Evolutionary conservation across 2,797 vertebrate genomes (phyloP).

Genomic region (Halcyon smyrnensis): DNA sequence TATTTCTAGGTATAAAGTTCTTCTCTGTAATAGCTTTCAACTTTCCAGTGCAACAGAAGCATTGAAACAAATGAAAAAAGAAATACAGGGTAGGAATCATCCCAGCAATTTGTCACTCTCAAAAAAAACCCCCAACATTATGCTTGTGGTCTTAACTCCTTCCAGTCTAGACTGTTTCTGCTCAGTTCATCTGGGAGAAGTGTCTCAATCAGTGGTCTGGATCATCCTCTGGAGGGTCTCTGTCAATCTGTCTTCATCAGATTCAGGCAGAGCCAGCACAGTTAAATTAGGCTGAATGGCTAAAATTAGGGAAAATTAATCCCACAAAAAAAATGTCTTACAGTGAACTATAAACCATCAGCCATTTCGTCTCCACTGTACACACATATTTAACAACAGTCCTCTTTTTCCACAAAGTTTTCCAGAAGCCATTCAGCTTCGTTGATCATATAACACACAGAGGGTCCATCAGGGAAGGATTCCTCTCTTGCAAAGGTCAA

Average conservation of each 20-base stretch:
- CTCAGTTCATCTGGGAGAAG: not conserved
- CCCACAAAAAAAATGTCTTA: not conserved
- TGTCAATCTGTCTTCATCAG: not conserved
- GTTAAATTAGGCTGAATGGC: not conserved
- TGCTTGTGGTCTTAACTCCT: not conserved
- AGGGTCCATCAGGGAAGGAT: not conserved
- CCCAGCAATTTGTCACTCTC: not conserved
- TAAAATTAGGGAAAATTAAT: not conserved
- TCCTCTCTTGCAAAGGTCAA: not conserved
- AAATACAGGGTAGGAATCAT: not conserved
- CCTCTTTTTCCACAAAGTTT: not conserved
- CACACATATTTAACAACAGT: not conserved
- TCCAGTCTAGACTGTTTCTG: not conserved
- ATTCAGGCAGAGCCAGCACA: not conserved
- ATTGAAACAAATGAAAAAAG: not conserved
- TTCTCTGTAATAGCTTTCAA: not conserved
- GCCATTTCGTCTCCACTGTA: not conserved
- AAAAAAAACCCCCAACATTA: not conserved
- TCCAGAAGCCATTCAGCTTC: not conserved
- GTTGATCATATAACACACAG: not conserved
- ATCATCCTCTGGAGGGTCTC: not conserved
- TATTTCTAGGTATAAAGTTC: not conserved
- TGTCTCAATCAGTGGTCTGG: not conserved
- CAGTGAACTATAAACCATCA: not conserved
- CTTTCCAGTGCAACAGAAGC: not conserved